Evolutionary conservation across 2,888 invertebrate species (phyloP).

Genomic region (Mythimna lalbum): DNA sequence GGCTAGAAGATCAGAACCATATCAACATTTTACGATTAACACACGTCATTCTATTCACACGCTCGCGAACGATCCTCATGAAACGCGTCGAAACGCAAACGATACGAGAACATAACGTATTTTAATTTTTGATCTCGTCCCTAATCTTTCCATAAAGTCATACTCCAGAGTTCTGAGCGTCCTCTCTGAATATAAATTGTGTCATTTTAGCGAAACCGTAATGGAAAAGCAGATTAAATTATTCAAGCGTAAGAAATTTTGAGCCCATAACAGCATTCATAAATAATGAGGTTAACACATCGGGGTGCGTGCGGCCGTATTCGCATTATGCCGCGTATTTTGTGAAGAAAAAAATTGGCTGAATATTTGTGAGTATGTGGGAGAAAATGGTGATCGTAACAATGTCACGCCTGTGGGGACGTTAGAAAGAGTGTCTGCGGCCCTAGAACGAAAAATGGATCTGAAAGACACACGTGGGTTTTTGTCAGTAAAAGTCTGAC

Average conservation of each 20-base stretch:
- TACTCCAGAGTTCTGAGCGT: conserved; percentile 77
- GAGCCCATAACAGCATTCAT: conserved; percentile 87
- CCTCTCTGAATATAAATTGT: conserved; percentile 88
- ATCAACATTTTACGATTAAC: conserved; percentile 39
- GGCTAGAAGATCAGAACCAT: not conserved
- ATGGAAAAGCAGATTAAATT: conserved; percentile 90
- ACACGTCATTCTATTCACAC: conserved; percentile 47
- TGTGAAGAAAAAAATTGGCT: conserved; percentile 17
- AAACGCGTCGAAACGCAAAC: conserved; percentile 50
- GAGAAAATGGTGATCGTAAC: conserved; percentile 36
- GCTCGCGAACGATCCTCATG: conserved; percentile 46
- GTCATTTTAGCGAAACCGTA: conserved; percentile 87
- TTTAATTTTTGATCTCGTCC: conserved; percentile 84
- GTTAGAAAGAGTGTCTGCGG: too few species aligned
- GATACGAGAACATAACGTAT: conserved; percentile 63
- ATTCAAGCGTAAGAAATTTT: conserved; percentile 89
- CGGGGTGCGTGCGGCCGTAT: conserved; percentile 68
- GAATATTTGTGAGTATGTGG: conserved; percentile 1
- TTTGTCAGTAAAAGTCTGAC: too few species aligned
- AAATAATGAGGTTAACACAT: conserved; percentile 87
- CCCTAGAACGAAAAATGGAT: too few species aligned
- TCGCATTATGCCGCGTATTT: conserved; percentile 65
- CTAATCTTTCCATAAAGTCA: conserved; percentile 85
- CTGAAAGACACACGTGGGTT: too few species aligned
- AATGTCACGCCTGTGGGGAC: not conserved